Conservation (phyloP, 2,113 vertebrate genomes). For the Orcinus orca region DNA sequence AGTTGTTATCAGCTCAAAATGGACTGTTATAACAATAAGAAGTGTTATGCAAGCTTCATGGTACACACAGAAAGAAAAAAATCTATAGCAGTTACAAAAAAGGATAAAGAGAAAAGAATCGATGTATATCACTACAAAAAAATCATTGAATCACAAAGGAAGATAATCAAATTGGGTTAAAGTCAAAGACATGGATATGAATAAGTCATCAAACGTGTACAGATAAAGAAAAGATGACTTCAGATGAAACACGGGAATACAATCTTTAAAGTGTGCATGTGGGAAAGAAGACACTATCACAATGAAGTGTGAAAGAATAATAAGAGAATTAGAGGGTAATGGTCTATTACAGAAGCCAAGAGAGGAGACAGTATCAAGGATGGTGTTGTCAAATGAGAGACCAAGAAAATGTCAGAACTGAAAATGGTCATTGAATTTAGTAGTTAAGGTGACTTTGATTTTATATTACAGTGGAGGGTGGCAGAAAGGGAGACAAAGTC, state of each 20-base stretch:
- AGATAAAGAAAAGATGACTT: not conserved
- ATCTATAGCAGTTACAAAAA: not conserved
- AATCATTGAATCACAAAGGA: not conserved
- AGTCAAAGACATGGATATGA: not conserved
- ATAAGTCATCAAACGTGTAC: not conserved
- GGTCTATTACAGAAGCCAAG: not conserved
- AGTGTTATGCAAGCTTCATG: not conserved
- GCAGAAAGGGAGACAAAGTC: not conserved
- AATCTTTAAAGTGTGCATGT: not conserved
- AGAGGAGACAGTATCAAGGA: not conserved
- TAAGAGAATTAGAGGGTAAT: not conserved
- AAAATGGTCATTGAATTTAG: not conserved
- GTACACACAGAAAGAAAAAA: not conserved
- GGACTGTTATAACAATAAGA: not conserved
- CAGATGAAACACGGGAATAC: not conserved
- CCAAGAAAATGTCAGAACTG: not conserved
- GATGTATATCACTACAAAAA: not conserved
- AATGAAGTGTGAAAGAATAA: not conserved
- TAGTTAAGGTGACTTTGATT: not conserved
- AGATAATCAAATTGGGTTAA: not conserved
- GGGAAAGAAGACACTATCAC: not conserved
- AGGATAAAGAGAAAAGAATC: not conserved
- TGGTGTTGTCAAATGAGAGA: not conserved
- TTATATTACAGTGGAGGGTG: not conserved
- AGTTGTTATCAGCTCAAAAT: not conserved